Percentiles rank a stretch among this genome's conserved stretches.
Conservation (phyloP, 30 jellyfish, hydroid and myxozoan genomes). For the Chrysaora quinquecirrha region DNA sequence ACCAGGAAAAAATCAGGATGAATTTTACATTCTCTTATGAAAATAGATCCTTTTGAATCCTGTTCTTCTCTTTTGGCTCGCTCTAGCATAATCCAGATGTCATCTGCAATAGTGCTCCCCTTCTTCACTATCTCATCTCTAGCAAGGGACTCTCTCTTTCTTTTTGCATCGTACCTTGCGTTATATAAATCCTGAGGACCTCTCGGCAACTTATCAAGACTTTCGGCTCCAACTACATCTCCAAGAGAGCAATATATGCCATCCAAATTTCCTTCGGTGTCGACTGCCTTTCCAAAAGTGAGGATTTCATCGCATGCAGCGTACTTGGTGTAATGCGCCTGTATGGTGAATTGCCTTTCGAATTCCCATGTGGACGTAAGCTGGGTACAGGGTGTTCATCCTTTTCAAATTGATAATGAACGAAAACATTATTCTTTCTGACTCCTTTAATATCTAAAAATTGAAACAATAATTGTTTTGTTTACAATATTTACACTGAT, state of each 20-base stretch:
- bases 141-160: neutral
- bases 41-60: neutral
- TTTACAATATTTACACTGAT: no score
- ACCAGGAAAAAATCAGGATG: neutral
- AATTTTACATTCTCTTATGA: neutral
- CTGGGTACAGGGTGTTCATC: neutral
- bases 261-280: neutral
- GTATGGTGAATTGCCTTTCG: neutral
- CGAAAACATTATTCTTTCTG: neutral
- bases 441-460: neutral
- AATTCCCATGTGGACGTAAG: conserved; percentile 3
- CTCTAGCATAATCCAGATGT: conserved; percentile 4
- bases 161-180: conserved; percentile 5
- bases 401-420: neutral
- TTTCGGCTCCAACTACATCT: neutral
- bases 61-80: conserved; percentile 21
- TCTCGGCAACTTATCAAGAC: neutral
- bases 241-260: neutral
- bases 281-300: neutral
- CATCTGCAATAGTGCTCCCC: neutral
- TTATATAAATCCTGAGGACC: conserved; percentile 3
- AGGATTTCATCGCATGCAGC: neutral
- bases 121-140: neutral
- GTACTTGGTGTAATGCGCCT: neutral
- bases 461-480: no score